A percentile compares a stretch with the other conserved stretches of the same genome.
These are phyloP conservation scores for Enteromius fasciolatus DNA, from an alignment of 2,797 vertebrate genomes.

Conservation along the genomic window DNA sequence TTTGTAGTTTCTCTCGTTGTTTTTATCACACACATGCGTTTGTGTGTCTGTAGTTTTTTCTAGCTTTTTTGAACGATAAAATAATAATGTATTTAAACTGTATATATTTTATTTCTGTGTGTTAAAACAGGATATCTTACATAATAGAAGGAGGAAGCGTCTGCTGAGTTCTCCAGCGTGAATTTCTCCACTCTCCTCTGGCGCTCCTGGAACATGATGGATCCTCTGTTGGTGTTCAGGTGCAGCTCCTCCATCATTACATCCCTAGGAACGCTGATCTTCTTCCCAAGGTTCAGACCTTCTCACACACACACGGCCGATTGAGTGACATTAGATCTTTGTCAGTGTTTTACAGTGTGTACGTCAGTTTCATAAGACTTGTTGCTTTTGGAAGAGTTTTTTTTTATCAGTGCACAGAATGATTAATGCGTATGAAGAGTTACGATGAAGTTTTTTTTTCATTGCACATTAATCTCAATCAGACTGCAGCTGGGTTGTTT, in stretches of 20 bases:
- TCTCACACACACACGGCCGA: constrained; percentile 49
- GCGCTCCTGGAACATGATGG: constrained; percentile 93
- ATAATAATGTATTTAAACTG: no score
- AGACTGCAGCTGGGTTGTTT: no score
- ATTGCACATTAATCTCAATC: no score
- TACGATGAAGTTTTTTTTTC: no score
- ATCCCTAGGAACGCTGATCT: constrained; percentile 88
- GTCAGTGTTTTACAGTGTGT: background rate
- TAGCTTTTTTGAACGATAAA: no score
- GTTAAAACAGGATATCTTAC: constrained; percentile 27
- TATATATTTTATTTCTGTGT: background rate
- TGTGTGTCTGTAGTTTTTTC: no score
- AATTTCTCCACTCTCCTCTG: constrained; percentile 88
- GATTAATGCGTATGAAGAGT: no score
- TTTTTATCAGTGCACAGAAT: no score
- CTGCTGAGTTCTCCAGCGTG: constrained; percentile 77
- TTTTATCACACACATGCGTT: no score
- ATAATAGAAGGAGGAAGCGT: constrained; percentile 5
- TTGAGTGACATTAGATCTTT: background rate
- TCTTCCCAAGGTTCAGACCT: constrained; percentile 90
- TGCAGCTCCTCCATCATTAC: constrained; percentile 96
- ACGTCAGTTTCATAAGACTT: no score
- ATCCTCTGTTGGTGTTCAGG: constrained; percentile 86
- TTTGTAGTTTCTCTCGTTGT: no score
- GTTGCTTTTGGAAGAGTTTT: no score